These are phyloP conservation scores for Mus minutoides DNA, from an alignment of 2,797 vertebrate species.

Conservation along the genomic window DNA sequence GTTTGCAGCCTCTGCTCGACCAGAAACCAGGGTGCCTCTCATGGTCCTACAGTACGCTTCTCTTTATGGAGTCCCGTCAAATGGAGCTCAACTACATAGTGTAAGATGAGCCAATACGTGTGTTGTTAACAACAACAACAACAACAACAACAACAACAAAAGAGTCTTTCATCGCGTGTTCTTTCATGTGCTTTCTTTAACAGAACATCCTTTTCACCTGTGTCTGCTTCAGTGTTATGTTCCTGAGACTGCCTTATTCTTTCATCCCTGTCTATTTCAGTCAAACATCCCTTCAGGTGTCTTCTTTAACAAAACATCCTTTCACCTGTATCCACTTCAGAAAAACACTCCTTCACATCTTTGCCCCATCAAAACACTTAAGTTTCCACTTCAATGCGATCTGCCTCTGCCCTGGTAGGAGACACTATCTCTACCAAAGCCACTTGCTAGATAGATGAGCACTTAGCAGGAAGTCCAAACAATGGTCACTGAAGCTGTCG, in stretches of 20 bases:
- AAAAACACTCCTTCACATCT: background rate
- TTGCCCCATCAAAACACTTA: background rate
- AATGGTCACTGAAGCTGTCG: too few species aligned
- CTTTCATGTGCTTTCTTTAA: background rate
- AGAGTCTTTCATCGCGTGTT: background rate
- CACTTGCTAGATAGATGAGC: background rate
- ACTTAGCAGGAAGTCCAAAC: background rate
- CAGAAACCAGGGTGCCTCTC: too few species aligned
- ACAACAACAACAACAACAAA: too few species aligned
- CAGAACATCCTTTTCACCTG: background rate
- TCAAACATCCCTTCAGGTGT: too few species aligned
- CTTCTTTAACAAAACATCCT: background rate
- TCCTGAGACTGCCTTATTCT: too few species aligned
- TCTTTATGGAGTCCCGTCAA: background rate
- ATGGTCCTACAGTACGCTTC: background rate
- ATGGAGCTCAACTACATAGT: background rate
- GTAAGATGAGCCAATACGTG: background rate
- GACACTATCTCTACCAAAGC: background rate
- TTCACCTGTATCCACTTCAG: background rate
- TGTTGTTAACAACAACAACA: background rate
- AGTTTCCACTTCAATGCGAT: background rate
- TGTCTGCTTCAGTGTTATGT: too few species aligned
- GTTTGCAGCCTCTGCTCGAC: too few species aligned
- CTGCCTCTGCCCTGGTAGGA: background rate
- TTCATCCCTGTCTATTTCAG: background rate